Conservation (phyloP, 1,140 invertebrate species). For the Calosoma granatense region DNA sequence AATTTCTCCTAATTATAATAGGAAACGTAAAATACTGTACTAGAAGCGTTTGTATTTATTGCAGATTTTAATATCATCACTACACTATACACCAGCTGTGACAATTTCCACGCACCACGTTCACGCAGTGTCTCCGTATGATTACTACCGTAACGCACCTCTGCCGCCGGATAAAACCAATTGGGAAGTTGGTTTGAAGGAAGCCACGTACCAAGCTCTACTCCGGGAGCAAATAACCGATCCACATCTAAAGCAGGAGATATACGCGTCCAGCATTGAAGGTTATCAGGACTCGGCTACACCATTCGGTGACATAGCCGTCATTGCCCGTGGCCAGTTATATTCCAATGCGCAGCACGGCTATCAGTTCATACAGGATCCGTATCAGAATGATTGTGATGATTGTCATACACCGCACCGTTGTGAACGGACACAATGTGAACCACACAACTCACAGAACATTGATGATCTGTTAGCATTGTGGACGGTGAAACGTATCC, state of each 20-base stretch:
- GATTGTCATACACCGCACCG: conserved; percentile 26
- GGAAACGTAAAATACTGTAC: no score
- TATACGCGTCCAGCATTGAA: conserved; percentile 42
- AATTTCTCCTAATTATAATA: no score
- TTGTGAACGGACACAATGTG: conserved; percentile 18
- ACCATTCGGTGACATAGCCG: conserved; percentile 47
- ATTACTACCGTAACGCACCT: conserved; percentile 7
- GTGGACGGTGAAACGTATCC: conserved; percentile 51
- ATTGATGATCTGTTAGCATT: conserved; percentile 40
- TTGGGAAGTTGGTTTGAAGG: conserved; percentile 34
- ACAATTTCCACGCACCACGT: not conserved
- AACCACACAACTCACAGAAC: conserved; percentile 24
- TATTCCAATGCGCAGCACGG: conserved; percentile 38
- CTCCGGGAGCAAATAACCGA: conserved; percentile 38
- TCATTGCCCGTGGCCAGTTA: conserved; percentile 47
- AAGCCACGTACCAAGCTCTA: conserved; percentile 31
- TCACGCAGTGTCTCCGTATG: not conserved
- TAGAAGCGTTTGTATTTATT: no score
- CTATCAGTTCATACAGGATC: conserved; percentile 45
- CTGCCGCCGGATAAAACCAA: conserved; percentile 24
- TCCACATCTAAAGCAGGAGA: conserved; percentile 39
- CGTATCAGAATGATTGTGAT: conserved; percentile 36
- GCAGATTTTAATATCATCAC: not conserved
- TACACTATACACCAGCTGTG: not conserved
- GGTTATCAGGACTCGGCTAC: conserved; percentile 32